Conservation (phyloP, 2,113 vertebrate species). For the Rhinogobius similis region DNA sequence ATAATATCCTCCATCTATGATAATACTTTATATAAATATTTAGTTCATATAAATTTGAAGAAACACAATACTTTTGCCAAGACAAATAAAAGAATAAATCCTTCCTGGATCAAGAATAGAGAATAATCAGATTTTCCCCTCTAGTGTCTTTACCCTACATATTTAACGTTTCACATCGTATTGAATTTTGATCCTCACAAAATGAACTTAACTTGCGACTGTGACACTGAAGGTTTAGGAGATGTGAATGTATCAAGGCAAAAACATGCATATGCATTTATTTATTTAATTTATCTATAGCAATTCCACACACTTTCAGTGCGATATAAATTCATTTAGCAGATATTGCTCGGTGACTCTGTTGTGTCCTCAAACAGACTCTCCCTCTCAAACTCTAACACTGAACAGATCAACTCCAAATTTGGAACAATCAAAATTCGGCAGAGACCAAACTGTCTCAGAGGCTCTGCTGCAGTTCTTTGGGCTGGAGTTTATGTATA, state of each 20-base stretch:
- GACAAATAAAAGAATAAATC: background rate
- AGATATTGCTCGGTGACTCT: slow-evolving; percentile 33
- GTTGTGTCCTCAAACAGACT: slow-evolving; percentile 59
- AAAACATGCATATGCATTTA: no score
- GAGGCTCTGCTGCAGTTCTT: slow-evolving; percentile 34
- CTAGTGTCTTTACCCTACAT: no score
- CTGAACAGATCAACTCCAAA: slow-evolving; percentile 52
- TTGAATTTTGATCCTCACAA: no score
- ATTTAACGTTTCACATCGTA: no score
- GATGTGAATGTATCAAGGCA: no score
- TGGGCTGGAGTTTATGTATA: slow-evolving; percentile 40
- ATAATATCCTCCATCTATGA: no score
- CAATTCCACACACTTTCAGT: background rate
- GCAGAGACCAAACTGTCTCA: slow-evolving; percentile 41
- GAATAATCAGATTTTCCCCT: no score
- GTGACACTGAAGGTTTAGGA: no score
- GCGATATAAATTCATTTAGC: background rate
- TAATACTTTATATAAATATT: background rate
- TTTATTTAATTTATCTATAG: no score
- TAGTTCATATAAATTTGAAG: no score
- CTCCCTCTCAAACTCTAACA: slow-evolving; percentile 28
- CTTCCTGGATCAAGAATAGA: background rate
- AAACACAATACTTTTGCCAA: background rate
- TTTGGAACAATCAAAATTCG: slow-evolving; percentile 50
- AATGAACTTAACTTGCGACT: no score